A percentile compares a stretch with the other conserved stretches of the same genome.
phyloP scores from a whole-genome alignment of 2,888 invertebrate genomes.

The Trypoxylon attenuatum region DNA sequence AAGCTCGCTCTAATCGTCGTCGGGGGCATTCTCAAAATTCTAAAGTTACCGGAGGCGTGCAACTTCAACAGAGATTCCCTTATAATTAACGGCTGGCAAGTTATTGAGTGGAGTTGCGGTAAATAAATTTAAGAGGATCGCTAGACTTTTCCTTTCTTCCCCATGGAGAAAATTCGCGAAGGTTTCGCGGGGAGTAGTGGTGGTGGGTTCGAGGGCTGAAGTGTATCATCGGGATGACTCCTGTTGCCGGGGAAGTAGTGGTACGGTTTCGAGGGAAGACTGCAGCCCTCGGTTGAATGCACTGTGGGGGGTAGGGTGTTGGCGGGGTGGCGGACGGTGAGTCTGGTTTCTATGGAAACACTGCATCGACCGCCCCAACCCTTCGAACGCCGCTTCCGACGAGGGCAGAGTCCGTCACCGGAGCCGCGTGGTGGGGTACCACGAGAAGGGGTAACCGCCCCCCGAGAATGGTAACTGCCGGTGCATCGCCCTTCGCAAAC shows the following conservation, averaged over 20 bases:
- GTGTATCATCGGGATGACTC: slow-evolving; percentile 34
- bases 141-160: too few relatives aligned
- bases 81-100: too few relatives aligned
- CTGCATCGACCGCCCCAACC: slow-evolving; percentile 76
- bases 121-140: too few relatives aligned
- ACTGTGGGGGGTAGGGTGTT: slow-evolving; percentile 75
- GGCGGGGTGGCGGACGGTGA: slow-evolving; percentile 78
- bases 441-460: slow-evolving; percentile 54
- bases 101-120: too few relatives aligned
- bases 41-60: too few relatives aligned
- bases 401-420: slow-evolving; percentile 56
- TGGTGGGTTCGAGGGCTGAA: slow-evolving; percentile 1
- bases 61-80: too few relatives aligned
- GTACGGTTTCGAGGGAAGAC: slow-evolving; percentile 64
- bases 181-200: too few relatives aligned
- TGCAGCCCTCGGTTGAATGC: slow-evolving; percentile 70
- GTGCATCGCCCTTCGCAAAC: slow-evolving; percentile 71
- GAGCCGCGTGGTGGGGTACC: slow-evolving; percentile 32
- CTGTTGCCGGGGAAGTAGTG: slow-evolving; percentile 37
- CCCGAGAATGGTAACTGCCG: slow-evolving; percentile 58
- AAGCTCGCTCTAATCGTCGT: too few relatives aligned
- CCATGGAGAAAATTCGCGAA: too few relatives aligned
- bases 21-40: too few relatives aligned
- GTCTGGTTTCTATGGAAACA: slow-evolving; percentile 76
- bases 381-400: slow-evolving; percentile 62